Conservation (phyloP, 2,113 vertebrate genomes). For the Callaeas wilsoni region DNA sequence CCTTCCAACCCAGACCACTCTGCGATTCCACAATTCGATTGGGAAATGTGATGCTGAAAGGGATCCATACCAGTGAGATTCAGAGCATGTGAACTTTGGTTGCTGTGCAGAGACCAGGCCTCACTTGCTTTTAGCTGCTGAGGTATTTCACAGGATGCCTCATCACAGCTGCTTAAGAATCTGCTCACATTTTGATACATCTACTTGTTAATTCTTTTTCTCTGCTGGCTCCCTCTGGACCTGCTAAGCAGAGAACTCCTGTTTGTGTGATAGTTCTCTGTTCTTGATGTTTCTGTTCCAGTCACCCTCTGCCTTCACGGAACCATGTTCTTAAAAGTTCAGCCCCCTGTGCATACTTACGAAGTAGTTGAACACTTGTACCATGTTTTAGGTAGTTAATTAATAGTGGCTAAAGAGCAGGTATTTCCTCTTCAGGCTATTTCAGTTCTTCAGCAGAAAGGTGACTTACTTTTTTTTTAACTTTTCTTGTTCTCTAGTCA, state of each 20-base stretch:
- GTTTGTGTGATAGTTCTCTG: background rate
- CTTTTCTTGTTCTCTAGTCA: background rate
- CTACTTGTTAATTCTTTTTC: background rate
- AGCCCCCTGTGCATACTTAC: background rate
- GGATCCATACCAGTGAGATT: rapidly evolving
- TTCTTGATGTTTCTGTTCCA: background rate
- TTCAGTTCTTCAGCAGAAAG: background rate
- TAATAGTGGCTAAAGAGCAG: background rate
- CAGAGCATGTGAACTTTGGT: background rate
- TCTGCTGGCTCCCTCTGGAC: background rate
- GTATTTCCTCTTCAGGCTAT: background rate
- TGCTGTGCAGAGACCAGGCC: background rate
- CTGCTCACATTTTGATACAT: background rate
- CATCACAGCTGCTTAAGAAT: background rate
- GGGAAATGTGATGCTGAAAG: background rate
- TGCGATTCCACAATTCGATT: background rate
- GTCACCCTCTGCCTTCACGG: background rate
- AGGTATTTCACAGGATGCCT: background rate
- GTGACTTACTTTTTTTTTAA: background rate
- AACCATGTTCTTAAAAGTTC: background rate
- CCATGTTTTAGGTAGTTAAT: background rate
- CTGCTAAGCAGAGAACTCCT: background rate
- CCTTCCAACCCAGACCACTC: background rate
- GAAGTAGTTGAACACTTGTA: background rate
- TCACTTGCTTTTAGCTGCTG: background rate